Percentiles rank a stretch among this genome's conserved stretches.
Conservation (phyloP, 2,888 invertebrate species). For the Drosophila austrosaltans region DNA sequence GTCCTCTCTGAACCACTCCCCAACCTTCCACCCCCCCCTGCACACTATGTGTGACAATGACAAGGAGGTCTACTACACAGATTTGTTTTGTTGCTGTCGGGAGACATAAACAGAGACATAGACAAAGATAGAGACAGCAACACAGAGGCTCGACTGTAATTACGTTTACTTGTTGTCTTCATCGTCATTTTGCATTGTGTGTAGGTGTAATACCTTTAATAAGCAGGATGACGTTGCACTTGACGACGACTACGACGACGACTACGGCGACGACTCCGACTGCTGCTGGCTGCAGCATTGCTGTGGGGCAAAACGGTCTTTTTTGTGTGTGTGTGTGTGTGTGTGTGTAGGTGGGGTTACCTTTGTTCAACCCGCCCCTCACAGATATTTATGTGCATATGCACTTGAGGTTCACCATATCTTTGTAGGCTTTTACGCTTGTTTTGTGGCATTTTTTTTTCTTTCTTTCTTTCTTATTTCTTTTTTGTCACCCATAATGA, state of each 20-base stretch:
- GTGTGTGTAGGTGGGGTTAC: slow-evolving; percentile 10
- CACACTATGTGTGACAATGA: slow-evolving; percentile 63
- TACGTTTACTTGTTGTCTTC: slow-evolving; percentile 71
- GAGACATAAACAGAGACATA: neutral
- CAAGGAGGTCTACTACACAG: slow-evolving; percentile 69
- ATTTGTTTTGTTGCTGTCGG: slow-evolving; percentile 26
- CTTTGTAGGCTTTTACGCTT: neutral
- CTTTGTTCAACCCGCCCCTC: slow-evolving; percentile 22
- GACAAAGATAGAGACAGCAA: slow-evolving; percentile 8
- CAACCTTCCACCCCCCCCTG: neutral
- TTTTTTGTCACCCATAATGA: slow-evolving; percentile 20
- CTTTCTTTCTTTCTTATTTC: neutral
- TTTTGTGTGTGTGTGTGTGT: too few relatives aligned
- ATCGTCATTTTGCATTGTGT: slow-evolving; percentile 45
- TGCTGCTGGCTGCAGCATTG: neutral
- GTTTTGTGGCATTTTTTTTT: neutral
- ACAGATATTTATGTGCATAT: neutral
- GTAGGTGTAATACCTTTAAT: slow-evolving; percentile 76
- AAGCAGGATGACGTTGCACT: slow-evolving; percentile 77
- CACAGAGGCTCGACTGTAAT: slow-evolving; percentile 58
- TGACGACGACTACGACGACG: slow-evolving; percentile 45
- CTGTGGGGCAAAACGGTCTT: neutral
- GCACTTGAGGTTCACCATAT: slow-evolving; percentile 13
- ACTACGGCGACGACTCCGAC: slow-evolving; percentile 1
- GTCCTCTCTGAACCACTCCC: slow-evolving; percentile 9